These are phyloP conservation scores for Folsomia manolachei DNA, from an alignment of 2,888 invertebrate species.

Conservation along the genomic window DNA sequence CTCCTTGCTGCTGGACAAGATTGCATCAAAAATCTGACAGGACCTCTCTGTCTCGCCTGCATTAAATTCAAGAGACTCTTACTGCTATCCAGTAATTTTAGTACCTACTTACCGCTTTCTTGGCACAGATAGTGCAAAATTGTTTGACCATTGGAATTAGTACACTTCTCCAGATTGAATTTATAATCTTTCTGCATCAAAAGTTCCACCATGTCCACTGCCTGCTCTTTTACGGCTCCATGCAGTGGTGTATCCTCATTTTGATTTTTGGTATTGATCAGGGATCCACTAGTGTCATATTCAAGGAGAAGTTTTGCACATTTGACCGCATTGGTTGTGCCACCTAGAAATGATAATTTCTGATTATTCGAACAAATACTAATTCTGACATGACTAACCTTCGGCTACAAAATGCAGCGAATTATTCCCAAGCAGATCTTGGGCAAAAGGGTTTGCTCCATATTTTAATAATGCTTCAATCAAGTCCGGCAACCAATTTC, in stretches of 20 bases:
- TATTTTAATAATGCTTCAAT: slow-evolving; percentile 20
- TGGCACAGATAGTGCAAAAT: slow-evolving; percentile 24
- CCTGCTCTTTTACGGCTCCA: slow-evolving; percentile 22
- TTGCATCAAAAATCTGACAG: slow-evolving; percentile 21
- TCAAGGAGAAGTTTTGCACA: slow-evolving; percentile 20
- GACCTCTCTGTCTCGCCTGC: slow-evolving; percentile 31
- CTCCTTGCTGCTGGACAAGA: slow-evolving; percentile 16
- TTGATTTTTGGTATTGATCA: slow-evolving; percentile 22
- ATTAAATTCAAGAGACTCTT: background rate
- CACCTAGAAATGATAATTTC: slow-evolving; percentile 23
- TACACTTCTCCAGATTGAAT: slow-evolving; percentile 11
- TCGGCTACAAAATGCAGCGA: slow-evolving; percentile 21
- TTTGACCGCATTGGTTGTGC: slow-evolving; percentile 18
- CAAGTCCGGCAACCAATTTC: slow-evolving; percentile 25
- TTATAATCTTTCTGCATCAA: slow-evolving; percentile 17
- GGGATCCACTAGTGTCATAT: slow-evolving; percentile 16
- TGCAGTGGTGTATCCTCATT: slow-evolving; percentile 23
- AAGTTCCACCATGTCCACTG: slow-evolving; percentile 26
- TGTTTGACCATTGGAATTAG: slow-evolving; percentile 18
- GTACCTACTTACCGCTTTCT: slow-evolving; percentile 1
- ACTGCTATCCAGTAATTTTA: background rate
- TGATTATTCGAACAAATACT: no score
- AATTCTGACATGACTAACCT: slow-evolving; percentile 1
- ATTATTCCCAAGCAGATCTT: slow-evolving; percentile 23
- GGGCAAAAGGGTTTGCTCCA: slow-evolving; percentile 16